Evolutionary conservation across 2,888 invertebrate species (phyloP).

Genomic region (Noctua fimbriata): DNA sequence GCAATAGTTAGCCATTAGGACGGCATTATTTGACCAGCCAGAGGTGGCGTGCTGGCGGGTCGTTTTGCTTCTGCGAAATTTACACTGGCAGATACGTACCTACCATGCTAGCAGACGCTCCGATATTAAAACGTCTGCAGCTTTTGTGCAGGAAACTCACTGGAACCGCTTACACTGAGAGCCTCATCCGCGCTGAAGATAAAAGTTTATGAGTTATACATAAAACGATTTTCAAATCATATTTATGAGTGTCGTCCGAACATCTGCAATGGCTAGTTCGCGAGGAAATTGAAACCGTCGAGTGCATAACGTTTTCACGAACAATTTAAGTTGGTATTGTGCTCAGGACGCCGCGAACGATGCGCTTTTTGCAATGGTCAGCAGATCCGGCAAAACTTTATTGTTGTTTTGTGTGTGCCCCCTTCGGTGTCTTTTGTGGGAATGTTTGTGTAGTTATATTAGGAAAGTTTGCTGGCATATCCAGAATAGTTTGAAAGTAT

Average conservation of each 20-base stretch:
- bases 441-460: conserved; percentile 76
- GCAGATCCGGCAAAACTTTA: conserved; percentile 83
- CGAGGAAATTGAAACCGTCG: conserved; percentile 89
- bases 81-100: conserved; percentile 85
- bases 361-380: conserved; percentile 86
- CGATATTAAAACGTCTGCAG: conserved; percentile 88
- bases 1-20: conserved; percentile 88
- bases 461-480: conserved; percentile 68
- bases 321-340: conserved; percentile 89
- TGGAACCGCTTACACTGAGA: conserved; percentile 82
- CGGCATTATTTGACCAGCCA: conserved; percentile 88
- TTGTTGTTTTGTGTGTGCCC: conserved; percentile 78
- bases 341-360: conserved; percentile 80
- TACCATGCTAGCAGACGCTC: conserved; percentile 81
- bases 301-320: conserved; percentile 88
- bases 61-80: conserved; percentile 85
- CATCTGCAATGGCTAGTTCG: conserved; percentile 88
- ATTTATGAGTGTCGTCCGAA: conserved; percentile 87
- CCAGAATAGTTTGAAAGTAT: conserved; percentile 51
- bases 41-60: conserved; percentile 86
- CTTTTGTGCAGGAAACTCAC: conserved; percentile 88
- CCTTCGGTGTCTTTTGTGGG: conserved; percentile 79
- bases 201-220: conserved; percentile 90
- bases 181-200: conserved; percentile 83
- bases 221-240: conserved; percentile 90